Evolutionary conservation across 2,888 invertebrate species (phyloP).

Genomic region (Theretra japonica): DNA sequence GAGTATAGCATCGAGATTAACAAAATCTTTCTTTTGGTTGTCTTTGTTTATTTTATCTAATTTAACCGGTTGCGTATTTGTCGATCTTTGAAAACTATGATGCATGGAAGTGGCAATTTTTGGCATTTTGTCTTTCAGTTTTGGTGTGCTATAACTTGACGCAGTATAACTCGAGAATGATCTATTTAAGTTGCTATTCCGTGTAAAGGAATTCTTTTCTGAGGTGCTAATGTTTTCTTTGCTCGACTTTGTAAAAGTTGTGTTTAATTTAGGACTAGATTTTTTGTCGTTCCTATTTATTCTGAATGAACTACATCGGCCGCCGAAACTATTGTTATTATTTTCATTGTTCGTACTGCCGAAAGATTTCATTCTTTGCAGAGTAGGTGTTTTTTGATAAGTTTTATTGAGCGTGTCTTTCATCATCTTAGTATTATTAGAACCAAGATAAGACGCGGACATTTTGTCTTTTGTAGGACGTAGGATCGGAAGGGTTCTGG

Average conservation of each 20-base stretch:
- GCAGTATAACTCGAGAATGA: conserved; percentile 77
- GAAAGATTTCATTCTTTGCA: conserved; percentile 82
- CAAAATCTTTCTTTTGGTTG: conserved; percentile 72
- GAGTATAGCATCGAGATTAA: conserved; percentile 78
- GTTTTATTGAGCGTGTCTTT: conserved; percentile 81
- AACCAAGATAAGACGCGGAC: conserved; percentile 58
- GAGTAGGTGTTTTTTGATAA: conserved; percentile 81
- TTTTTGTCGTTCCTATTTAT: conserved; percentile 76
- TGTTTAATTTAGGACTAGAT: conserved; percentile 75
- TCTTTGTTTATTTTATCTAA: conserved; percentile 77
- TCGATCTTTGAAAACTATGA: conserved; percentile 78
- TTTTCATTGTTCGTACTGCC: conserved; percentile 75
- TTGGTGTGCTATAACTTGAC: conserved; percentile 76
- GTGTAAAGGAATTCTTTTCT: conserved; percentile 71
- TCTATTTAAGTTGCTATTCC: conserved; percentile 73
- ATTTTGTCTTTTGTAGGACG: conserved; percentile 72
- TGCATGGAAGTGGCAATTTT: conserved; percentile 80
- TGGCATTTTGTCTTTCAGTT: conserved; percentile 79
- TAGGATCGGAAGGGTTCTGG: conserved; percentile 75
- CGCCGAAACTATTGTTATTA: conserved; percentile 65
- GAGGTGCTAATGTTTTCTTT: conserved; percentile 76
- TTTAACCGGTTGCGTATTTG: conserved; percentile 75
- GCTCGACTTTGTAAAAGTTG: conserved; percentile 79
- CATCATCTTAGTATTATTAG: conserved; percentile 76
- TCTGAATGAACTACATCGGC: conserved; percentile 79